Percentiles rank a stretch among this genome's conserved stretches.
Evolutionary conservation across 2,113 vertebrate species (phyloP).

Genomic region (Dinomys branickii): DNA sequence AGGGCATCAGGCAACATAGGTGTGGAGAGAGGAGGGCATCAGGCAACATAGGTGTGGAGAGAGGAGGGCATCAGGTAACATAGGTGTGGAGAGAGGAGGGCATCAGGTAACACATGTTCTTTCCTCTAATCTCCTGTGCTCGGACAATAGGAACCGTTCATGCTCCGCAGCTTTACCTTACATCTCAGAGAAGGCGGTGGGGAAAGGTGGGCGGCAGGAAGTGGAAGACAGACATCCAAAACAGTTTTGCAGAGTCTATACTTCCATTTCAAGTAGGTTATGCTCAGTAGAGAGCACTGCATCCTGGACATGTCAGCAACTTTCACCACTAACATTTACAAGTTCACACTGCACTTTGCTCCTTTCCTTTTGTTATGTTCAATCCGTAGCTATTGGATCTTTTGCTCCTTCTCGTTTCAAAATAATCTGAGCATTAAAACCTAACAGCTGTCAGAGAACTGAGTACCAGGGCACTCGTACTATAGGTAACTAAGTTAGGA

Average conservation of each 20-base stretch:
- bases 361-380: slow-evolving; percentile 12
- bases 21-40: too few species aligned
- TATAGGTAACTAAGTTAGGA: too few species aligned
- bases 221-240: neutral
- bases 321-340: slow-evolving; percentile 33
- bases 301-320: neutral
- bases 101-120: neutral
- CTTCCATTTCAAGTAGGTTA: neutral
- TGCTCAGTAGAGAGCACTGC: neutral
- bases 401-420: slow-evolving; percentile 62
- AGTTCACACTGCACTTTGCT: slow-evolving; percentile 30
- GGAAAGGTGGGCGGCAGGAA: neutral
- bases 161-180: neutral
- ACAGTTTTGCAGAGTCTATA: neutral
- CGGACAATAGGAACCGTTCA: neutral
- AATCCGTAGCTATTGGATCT: slow-evolving; percentile 55
- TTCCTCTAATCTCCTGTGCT: neutral
- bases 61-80: too few species aligned
- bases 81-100: too few species aligned
- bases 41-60: too few species aligned
- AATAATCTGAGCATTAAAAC: slow-evolving; percentile 49
- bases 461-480: neutral
- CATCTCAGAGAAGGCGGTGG: neutral
- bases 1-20: too few species aligned
- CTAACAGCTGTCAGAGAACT: neutral